Evolutionary conservation across 2,113 vertebrate species (phyloP).

Genomic region (Tylochromis polylepis): DNA sequence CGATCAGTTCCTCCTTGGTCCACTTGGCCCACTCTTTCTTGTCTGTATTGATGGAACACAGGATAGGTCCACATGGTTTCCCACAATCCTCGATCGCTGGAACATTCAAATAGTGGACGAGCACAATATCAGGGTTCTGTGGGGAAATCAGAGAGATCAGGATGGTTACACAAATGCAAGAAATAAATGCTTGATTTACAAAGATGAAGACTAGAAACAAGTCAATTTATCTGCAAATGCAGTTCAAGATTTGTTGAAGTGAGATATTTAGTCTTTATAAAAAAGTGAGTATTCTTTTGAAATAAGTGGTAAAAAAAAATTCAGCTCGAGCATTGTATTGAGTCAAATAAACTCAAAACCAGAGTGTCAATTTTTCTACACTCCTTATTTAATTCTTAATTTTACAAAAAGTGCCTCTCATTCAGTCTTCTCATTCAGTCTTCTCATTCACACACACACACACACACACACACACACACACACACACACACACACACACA

Average conservation of each 20-base stretch:
- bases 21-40: constrained; percentile 99
- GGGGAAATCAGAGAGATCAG: constrained; percentile 12
- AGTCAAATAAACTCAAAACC: neutral
- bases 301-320: neutral
- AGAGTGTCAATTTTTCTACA: neutral
- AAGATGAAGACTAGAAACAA: neutral
- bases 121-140: constrained; percentile 97
- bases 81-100: constrained; percentile 98
- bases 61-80: constrained; percentile 95
- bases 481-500: neutral
- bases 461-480: neutral
- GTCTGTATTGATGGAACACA: constrained; percentile 99
- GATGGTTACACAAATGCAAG: neutral
- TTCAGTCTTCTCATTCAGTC: neutral
- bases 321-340: neutral
- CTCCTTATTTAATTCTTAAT: neutral
- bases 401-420: neutral
- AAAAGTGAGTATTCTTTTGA: neutral
- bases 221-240: neutral
- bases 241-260: neutral
- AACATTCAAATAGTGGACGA: constrained; percentile 99
- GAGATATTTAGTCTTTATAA: neutral
- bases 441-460: neutral
- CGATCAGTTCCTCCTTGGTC: constrained; percentile 97
- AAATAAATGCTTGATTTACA: neutral